Percentiles rank a stretch among this genome's conserved stretches.
These are phyloP conservation scores for Seriola aureovittata DNA, from an alignment of 2,113 vertebrate species.

Conservation along the genomic window DNA sequence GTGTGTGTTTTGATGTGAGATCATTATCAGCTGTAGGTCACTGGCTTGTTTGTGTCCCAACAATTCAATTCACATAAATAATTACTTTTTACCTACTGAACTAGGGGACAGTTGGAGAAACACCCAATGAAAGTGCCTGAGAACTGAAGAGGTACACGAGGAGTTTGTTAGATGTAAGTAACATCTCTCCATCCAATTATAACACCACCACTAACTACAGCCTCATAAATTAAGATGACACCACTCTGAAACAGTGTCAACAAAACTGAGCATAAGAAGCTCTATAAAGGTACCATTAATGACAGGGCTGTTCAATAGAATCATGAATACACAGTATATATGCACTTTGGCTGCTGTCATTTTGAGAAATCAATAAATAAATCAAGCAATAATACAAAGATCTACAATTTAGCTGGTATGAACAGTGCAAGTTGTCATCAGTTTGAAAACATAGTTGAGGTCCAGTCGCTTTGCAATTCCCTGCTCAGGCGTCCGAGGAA, in stretches of 20 bases:
- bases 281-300: too few species aligned
- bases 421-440: neutral
- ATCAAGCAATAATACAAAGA: neutral
- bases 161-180: too few species aligned
- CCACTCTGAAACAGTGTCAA: neutral
- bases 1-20: neutral
- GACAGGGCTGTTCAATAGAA: neutral
- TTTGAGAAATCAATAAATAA: neutral
- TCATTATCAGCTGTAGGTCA: neutral
- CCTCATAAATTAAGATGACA: neutral
- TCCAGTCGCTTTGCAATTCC: neutral
- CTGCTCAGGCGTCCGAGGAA: slow-evolving; percentile 15
- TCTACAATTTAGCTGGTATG: neutral
- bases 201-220: neutral
- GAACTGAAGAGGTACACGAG: too few species aligned
- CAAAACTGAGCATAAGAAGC: too few species aligned
- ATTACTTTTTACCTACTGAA: neutral
- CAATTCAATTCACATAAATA: neutral
- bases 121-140: too few species aligned
- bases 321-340: neutral
- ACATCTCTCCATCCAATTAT: too few species aligned
- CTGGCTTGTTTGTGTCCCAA: too few species aligned
- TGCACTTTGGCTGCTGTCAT: neutral
- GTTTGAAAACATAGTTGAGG: neutral
- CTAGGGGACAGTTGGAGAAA: neutral